Conservation (phyloP, 2,797 vertebrate species). For the Astyanax mexicanus region DNA sequence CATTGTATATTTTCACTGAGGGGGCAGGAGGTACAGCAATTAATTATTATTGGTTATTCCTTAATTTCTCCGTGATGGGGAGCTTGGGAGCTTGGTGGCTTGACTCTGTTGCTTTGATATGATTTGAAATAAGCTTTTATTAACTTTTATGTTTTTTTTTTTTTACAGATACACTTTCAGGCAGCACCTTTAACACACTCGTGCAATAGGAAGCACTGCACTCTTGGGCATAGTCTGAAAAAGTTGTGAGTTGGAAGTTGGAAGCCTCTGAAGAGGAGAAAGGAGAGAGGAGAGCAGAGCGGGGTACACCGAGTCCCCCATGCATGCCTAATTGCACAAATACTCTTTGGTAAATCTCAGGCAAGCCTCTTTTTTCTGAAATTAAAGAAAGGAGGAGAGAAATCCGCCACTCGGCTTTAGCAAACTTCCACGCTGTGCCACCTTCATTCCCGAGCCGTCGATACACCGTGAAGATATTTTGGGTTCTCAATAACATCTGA, state of each 20-base stretch:
- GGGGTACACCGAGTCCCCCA: slow-evolving; percentile 14
- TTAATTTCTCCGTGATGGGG: too few relatives aligned
- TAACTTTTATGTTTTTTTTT: too few relatives aligned
- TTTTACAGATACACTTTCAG: not conserved
- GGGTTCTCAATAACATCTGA: slow-evolving; percentile 64
- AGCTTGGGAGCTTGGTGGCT: too few relatives aligned
- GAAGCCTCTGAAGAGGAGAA: too few relatives aligned
- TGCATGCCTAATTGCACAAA: slow-evolving; percentile 49
- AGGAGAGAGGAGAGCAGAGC: not conserved
- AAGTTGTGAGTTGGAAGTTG: slow-evolving; percentile 18
- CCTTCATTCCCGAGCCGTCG: slow-evolving; percentile 56
- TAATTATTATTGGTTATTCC: too few relatives aligned
- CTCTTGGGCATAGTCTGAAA: slow-evolving; percentile 40
- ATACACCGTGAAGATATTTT: slow-evolving; percentile 63
- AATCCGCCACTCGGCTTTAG: slow-evolving; percentile 35
- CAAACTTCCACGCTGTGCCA: slow-evolving; percentile 54
- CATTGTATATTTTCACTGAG: too few relatives aligned
- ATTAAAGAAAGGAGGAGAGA: slow-evolving; percentile 54
- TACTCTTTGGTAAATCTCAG: slow-evolving; percentile 52
- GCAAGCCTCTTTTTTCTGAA: slow-evolving; percentile 49
- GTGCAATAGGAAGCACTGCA: not conserved
- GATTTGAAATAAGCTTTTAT: too few relatives aligned
- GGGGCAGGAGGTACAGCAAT: too few relatives aligned
- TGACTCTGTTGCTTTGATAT: too few relatives aligned
- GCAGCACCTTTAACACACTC: too few relatives aligned